phyloP scores from a whole-genome alignment of 2,797 vertebrate species.

The Etheostoma perlongum region DNA sequence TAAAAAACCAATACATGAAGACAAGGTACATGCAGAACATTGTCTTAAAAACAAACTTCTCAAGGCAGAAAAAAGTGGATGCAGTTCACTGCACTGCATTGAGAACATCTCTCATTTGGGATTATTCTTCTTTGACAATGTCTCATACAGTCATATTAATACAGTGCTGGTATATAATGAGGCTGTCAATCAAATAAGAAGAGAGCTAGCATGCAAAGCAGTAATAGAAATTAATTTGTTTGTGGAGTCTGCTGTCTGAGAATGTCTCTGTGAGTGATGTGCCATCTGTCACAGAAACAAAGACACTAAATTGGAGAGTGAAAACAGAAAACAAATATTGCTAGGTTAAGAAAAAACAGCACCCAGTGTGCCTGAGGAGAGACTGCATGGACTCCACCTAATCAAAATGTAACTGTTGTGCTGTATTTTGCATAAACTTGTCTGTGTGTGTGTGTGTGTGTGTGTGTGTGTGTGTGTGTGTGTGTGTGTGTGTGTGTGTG shows the following conservation, averaged over 20 bases:
- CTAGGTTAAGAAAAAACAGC: constrained; percentile 67
- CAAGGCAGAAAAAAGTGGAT: constrained; percentile 16
- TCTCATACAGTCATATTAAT: constrained; percentile 46
- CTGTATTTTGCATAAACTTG: constrained; percentile 36
- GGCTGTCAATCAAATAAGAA: constrained; percentile 71
- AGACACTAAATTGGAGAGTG: constrained; percentile 65
- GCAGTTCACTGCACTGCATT: constrained; percentile 22
- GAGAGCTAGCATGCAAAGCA: constrained; percentile 69
- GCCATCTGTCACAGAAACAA: constrained; percentile 78
- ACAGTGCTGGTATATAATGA: constrained; percentile 53
- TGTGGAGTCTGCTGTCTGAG: constrained; percentile 73
- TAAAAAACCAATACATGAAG: background rate
- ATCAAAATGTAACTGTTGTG: constrained; percentile 71
- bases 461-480: constrained; percentile 12
- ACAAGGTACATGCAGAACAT: constrained; percentile 9
- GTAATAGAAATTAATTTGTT: constrained; percentile 82
- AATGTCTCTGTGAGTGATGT: constrained; percentile 74
- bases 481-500: background rate
- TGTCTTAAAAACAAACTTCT: constrained; percentile 16
- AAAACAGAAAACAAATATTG: constrained; percentile 64
- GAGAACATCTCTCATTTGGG: constrained; percentile 51
- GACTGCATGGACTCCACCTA: constrained; percentile 55
- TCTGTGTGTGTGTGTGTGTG: background rate
- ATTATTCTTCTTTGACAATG: constrained; percentile 32
- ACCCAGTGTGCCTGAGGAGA: constrained; percentile 59